Evolutionary conservation across 2,113 vertebrate genomes (phyloP).

Genomic region (Terrapene triunguis): DNA sequence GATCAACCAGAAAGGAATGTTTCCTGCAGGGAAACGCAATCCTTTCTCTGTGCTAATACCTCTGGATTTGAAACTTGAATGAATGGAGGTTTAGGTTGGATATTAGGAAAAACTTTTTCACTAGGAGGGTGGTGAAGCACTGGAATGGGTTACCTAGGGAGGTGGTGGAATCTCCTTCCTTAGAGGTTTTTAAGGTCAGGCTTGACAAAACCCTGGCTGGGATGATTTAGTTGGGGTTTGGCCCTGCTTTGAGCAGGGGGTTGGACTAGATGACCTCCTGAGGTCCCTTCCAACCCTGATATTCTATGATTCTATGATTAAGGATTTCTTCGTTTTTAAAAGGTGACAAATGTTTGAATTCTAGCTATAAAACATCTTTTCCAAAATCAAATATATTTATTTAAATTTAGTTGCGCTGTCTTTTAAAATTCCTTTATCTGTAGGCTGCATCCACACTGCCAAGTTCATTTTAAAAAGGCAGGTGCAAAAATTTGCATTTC

Average conservation of each 20-base stretch:
- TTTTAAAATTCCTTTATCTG: not conserved
- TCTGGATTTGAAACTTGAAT: not conserved
- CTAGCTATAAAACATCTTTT: not conserved
- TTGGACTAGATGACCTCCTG: no score
- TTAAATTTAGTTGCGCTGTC: accelerated
- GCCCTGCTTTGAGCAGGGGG: no score
- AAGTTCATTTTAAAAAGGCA: not conserved
- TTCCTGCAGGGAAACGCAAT: not conserved
- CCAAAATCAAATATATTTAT: not conserved
- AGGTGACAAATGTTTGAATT: not conserved
- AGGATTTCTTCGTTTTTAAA: not conserved
- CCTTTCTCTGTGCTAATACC: not conserved
- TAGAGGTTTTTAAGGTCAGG: no score
- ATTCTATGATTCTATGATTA: no score
- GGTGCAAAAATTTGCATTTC: not conserved
- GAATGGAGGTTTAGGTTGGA: not conserved
- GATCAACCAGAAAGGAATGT: not conserved
- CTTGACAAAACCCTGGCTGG: no score
- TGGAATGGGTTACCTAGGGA: no score
- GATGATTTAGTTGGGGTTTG: no score
- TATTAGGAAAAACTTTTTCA: no score
- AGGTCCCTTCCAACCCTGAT: no score
- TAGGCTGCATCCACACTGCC: not conserved
- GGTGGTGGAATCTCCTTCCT: no score
- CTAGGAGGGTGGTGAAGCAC: no score